phyloP scores from a whole-genome alignment of 35 echinoderm and acorn worm species.

The Strongylocentrotus purpuratus region DNA sequence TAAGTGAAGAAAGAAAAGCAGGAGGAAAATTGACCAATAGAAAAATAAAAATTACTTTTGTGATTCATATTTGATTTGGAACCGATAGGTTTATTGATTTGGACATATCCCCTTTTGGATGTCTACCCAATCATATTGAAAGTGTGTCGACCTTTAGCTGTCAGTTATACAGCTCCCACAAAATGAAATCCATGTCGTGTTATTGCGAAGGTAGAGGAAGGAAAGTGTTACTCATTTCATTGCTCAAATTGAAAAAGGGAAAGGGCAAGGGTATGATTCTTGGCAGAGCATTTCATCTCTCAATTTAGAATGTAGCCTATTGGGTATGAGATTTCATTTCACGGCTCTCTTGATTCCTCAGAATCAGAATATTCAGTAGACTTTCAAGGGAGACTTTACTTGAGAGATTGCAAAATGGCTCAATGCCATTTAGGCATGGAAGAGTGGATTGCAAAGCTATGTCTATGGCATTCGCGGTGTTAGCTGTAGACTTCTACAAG shows the following conservation, averaged over 20 bases:
- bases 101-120: not conserved
- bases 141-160: not conserved
- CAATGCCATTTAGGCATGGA: not conserved
- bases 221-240: not conserved
- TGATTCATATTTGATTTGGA: too few relatives aligned
- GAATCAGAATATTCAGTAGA: not conserved
- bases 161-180: not conserved
- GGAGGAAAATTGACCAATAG: too few relatives aligned
- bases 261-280: not conserved
- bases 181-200: not conserved
- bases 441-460: not conserved
- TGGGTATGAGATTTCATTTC: not conserved
- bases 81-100: too few relatives aligned
- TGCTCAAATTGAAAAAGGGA: not conserved
- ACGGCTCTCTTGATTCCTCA: not conserved
- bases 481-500: too few relatives aligned
- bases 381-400: not conserved
- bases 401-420: not conserved
- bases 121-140: not conserved
- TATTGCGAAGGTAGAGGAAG: not conserved
- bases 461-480: not conserved
- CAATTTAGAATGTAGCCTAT: not conserved
- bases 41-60: too few relatives aligned
- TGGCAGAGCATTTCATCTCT: not conserved
- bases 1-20: too few relatives aligned